Conservation (phyloP, 2,888 invertebrate species). For the Hydraecia micacea region DNA sequence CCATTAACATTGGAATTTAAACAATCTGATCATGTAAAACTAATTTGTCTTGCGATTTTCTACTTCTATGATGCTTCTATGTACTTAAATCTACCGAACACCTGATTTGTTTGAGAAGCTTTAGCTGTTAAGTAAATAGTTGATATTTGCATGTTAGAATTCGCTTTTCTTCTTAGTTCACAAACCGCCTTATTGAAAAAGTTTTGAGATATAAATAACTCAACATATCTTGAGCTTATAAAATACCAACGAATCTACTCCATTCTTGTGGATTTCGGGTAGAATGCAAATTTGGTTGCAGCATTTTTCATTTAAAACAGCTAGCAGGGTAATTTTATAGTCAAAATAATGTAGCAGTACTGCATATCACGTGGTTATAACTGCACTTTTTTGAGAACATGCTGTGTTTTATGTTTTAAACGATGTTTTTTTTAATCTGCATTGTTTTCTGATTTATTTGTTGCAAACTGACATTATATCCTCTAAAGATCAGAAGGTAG, state of each 20-base stretch:
- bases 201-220: conserved; percentile 15
- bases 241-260: conserved; percentile 4
- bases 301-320: conserved; percentile 35
- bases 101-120: conserved; percentile 18
- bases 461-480: not conserved
- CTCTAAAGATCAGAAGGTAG: not conserved
- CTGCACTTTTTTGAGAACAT: conserved; percentile 9
- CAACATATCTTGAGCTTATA: conserved; percentile 13
- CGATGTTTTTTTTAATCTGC: not conserved
- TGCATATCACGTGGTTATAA: conserved; percentile 21
- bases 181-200: conserved; percentile 30
- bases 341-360: conserved; percentile 26
- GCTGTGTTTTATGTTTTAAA: conserved; percentile 1
- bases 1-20: conserved; percentile 68
- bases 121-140: conserved; percentile 34
- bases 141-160: conserved; percentile 1
- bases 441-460: not conserved
- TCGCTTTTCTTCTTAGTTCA: conserved; percentile 7
- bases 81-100: conserved; percentile 23
- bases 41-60: conserved; percentile 51
- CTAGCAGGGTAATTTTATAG: conserved; percentile 30
- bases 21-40: conserved; percentile 56
- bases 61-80: conserved; percentile 50
- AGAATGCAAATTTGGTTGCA: conserved; percentile 34
- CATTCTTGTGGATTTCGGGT: conserved; percentile 18